These are phyloP conservation scores for Gymnocephalus cernua DNA, from an alignment of 2,113 vertebrate genomes.

Conservation along the genomic window DNA sequence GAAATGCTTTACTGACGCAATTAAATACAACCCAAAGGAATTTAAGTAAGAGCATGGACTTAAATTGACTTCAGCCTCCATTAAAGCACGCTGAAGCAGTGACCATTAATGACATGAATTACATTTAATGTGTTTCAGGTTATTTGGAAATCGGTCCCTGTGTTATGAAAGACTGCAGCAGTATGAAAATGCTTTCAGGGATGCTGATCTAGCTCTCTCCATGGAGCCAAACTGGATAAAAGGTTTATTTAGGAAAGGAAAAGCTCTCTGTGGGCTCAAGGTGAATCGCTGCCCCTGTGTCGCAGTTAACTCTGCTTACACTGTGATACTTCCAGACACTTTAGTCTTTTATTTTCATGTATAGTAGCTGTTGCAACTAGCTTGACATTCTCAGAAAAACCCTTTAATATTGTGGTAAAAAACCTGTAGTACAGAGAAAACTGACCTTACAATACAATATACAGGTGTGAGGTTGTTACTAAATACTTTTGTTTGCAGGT, in stretches of 20 bases:
- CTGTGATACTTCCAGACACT: neutral
- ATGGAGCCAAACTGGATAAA: conserved; percentile 87
- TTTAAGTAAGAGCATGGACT: conserved; percentile 80
- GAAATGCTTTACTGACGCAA: conserved; percentile 85
- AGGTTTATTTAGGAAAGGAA: conserved; percentile 90
- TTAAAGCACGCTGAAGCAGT: neutral
- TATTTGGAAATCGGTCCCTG: conserved; percentile 91
- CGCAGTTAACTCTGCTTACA: neutral
- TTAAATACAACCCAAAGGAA: conserved; percentile 88
- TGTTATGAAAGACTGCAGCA: conserved; percentile 87
- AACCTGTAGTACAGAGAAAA: neutral
- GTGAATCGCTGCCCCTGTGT: conserved; percentile 60
- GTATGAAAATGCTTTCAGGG: conserved; percentile 82
- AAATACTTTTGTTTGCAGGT: neutral
- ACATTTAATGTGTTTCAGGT: conserved; percentile 66
- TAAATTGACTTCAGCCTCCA: neutral
- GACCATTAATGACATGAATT: neutral
- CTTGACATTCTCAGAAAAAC: neutral
- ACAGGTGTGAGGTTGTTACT: neutral
- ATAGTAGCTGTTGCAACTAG: neutral
- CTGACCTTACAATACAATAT: neutral
- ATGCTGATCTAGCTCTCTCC: conserved; percentile 83
- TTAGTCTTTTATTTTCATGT: neutral
- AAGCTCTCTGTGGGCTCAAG: conserved; percentile 89
- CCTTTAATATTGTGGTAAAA: neutral